A percentile compares a stretch with the other conserved stretches of the same genome.
phyloP scores from a whole-genome alignment of 2,113 vertebrate genomes.

The Chionis minor region DNA sequence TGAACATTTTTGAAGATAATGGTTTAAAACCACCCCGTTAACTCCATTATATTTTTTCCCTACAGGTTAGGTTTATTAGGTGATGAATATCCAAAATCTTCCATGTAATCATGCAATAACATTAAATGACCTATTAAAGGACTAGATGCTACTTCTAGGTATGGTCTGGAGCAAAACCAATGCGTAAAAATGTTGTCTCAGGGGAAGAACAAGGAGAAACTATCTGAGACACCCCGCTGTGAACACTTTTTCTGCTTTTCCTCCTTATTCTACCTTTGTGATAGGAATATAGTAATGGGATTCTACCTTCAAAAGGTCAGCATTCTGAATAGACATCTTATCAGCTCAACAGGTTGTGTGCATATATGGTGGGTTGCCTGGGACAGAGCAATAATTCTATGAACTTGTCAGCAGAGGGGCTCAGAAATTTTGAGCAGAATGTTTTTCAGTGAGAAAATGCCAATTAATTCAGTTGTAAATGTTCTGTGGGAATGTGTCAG shows the following conservation, averaged over 20 bases:
- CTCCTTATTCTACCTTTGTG: background rate
- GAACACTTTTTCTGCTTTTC: background rate
- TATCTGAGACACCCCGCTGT: background rate
- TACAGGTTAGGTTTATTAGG: background rate
- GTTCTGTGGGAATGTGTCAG: conserved; percentile 56
- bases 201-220: background rate
- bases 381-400: background rate
- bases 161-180: background rate
- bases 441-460: conserved; percentile 37
- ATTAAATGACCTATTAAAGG: background rate
- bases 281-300: background rate
- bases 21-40: background rate
- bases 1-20: background rate
- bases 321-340: background rate
- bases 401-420: background rate
- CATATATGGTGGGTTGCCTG: background rate
- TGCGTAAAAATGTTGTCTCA: background rate
- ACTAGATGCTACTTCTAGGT: background rate
- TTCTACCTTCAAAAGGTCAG: background rate
- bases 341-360: background rate
- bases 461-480: conserved; percentile 53
- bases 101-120: background rate
- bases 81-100: background rate
- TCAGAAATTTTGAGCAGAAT: conserved; percentile 45
- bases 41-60: background rate